phyloP scores from a whole-genome alignment of 2,113 vertebrate genomes.

The Embiotoca jacksoni region DNA sequence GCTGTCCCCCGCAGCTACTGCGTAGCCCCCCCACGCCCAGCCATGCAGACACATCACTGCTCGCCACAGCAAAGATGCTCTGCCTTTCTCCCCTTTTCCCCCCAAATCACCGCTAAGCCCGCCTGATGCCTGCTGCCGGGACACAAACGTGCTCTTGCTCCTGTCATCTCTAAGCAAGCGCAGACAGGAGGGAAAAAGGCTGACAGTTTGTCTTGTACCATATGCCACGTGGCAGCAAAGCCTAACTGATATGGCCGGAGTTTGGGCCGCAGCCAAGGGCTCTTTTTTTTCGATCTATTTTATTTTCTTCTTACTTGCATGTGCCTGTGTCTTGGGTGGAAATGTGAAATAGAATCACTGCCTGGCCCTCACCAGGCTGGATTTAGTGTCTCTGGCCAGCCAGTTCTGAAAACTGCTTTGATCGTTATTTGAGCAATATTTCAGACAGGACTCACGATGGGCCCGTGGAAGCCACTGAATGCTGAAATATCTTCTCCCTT shows the following conservation, averaged over 20 bases:
- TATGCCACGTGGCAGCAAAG: slow-evolving; percentile 87
- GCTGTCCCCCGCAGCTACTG: slow-evolving; percentile 83
- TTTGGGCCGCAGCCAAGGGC: slow-evolving; percentile 80
- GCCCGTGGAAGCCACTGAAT: slow-evolving; percentile 45
- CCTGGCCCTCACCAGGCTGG: slow-evolving; percentile 60
- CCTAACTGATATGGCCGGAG: slow-evolving; percentile 81
- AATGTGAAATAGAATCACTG: slow-evolving; percentile 76
- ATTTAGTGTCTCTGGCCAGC: slow-evolving; percentile 36
- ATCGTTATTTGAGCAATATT: slow-evolving; percentile 72
- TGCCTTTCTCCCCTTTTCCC: slow-evolving; percentile 78
- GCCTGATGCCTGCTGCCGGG: slow-evolving; percentile 82
- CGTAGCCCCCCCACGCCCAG: slow-evolving; percentile 50
- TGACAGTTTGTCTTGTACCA: slow-evolving; percentile 89
- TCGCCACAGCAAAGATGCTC: slow-evolving; percentile 68
- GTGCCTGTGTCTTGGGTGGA: slow-evolving; percentile 71
- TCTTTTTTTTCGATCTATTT: slow-evolving; percentile 66
- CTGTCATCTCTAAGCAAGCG: slow-evolving; percentile 77
- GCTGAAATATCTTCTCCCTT: slow-evolving; percentile 32
- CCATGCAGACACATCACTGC: slow-evolving; percentile 71
- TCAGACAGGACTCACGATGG: slow-evolving; percentile 55
- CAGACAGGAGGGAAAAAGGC: slow-evolving; percentile 73
- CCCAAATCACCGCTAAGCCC: slow-evolving; percentile 83
- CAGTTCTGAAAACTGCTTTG: slow-evolving; percentile 51
- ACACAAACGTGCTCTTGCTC: slow-evolving; percentile 77
- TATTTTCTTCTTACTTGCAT: slow-evolving; percentile 70